These are phyloP conservation scores for Poicephalus meyeri DNA, from an alignment of 2,113 vertebrate genomes.

Conservation along the genomic window DNA sequence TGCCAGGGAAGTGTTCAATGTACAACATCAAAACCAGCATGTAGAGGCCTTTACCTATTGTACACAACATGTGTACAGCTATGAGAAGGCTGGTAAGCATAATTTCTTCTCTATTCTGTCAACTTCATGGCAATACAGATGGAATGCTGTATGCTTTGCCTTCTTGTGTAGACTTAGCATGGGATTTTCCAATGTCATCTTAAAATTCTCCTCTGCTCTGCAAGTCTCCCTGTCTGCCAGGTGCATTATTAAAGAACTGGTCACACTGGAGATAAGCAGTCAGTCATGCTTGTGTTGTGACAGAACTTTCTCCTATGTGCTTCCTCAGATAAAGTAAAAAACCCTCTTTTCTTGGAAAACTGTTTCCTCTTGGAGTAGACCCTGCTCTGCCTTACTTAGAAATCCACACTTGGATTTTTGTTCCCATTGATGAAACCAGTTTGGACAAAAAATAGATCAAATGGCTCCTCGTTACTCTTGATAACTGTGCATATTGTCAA, in stretches of 20 bases:
- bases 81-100: background rate
- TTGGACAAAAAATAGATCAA: background rate
- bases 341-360: background rate
- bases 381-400: background rate
- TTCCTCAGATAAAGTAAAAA: background rate
- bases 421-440: background rate
- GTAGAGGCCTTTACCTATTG: background rate
- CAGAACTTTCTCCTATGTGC: background rate
- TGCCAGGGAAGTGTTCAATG: background rate
- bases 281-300: background rate
- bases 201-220: background rate
- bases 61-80: background rate
- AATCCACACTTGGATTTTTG: background rate
- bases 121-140: background rate
- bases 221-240: background rate
- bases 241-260: background rate
- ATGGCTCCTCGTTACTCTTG: background rate
- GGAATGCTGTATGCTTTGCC: background rate
- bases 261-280: background rate
- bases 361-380: background rate
- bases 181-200: background rate
- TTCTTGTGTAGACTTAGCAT: background rate
- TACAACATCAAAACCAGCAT: background rate
- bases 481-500: background rate
- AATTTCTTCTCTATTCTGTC: background rate